Evolutionary conservation across 2,888 invertebrate genomes (phyloP), one percentile per base, ranked within the genome.

Genomic region (Phengaris alcon): DNA sequence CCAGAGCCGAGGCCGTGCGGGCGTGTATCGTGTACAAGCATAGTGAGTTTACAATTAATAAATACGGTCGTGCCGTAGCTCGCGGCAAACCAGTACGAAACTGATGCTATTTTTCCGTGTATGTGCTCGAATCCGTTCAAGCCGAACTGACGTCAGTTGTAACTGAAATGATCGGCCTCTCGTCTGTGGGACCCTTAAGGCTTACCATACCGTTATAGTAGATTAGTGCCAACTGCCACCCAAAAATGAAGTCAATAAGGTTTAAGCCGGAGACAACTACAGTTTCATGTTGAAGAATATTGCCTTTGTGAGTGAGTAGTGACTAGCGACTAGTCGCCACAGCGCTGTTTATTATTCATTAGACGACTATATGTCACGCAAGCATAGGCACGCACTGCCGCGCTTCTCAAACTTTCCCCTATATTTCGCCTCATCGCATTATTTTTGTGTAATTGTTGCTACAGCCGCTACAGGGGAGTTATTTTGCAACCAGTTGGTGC

Each of bases 331-430:
- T 89, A 88, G 86, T 89, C 88, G 87, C 89, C 89, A 87, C 86
- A 82, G 86, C 84, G 85, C 90, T 90, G 91, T 90, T 92, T 90
- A 91, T 92, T 92, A 91, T 91, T 91, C 91, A 91, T 91, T 90
- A 91, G 90, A 89, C 88, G 90, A 87, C 85, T 86, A 87, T 88
- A 87, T 87, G 90, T 90, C 92, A 92, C 91, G 92, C 91, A 88
- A 91, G 85, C 85, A 82, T 82, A 84, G 84, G 89, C 91, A 90
- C 91, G 91, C 90, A 89, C 90, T 85, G 84, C 89, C 35, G 85
- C 84, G 88, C 85, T 88, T 88, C 90, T 88, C 85, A 88, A 90
- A 89, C 88, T 88, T 90, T 86, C 81, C 84, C 84, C 81, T 35
- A 12, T 52, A 52, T 35, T 35, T 12, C 35, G 35, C 44, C 64